phyloP scores from a whole-genome alignment of 2,113 vertebrate genomes.

The Solea senegalensis region DNA sequence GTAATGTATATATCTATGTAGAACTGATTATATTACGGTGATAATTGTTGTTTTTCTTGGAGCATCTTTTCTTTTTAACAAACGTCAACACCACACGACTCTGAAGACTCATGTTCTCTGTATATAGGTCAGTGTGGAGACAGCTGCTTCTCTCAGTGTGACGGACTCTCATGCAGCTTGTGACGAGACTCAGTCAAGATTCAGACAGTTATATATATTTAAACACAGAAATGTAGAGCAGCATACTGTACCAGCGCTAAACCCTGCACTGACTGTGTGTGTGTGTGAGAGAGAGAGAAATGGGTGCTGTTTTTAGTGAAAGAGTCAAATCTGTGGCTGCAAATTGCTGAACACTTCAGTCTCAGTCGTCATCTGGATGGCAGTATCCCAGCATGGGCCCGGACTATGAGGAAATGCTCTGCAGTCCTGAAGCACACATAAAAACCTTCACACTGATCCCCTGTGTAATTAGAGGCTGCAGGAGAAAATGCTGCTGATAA shows the following conservation, averaged over 20 bases:
- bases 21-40: too few species aligned
- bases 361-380: conserved; percentile 66
- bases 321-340: conserved; percentile 46
- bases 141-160: conserved; percentile 49
- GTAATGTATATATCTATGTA: too few species aligned
- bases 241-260: conserved; percentile 27
- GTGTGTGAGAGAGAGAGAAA: neutral
- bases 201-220: conserved; percentile 41
- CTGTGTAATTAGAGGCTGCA: conserved; percentile 66
- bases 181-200: conserved; percentile 33
- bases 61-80: too few species aligned
- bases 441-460: conserved; percentile 67
- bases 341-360: conserved; percentile 47
- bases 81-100: neutral
- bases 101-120: neutral
- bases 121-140: conserved; percentile 8
- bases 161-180: conserved; percentile 44
- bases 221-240: neutral
- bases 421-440: conserved; percentile 69
- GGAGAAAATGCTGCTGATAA: conserved; percentile 68
- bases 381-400: conserved; percentile 69
- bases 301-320: conserved; percentile 22
- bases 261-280: conserved; percentile 12
- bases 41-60: too few species aligned
- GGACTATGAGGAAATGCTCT: conserved; percentile 70